phyloP scores from a whole-genome alignment of 1,140 invertebrate genomes.

The Pygmarrhopalites habei region DNA sequence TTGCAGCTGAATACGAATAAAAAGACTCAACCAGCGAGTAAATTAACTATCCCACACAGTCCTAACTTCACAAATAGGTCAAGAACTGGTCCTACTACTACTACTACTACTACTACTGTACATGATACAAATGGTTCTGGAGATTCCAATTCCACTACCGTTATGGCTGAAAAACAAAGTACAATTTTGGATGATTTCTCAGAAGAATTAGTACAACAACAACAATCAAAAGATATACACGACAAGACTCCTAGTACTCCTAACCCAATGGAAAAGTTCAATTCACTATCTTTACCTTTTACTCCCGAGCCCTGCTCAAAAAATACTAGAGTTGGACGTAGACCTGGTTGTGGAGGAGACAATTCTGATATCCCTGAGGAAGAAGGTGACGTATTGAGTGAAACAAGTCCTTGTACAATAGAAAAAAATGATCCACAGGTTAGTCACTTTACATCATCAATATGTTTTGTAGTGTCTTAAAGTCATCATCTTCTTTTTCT shows the following conservation, averaged over 20 bases:
- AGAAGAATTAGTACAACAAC: too few relatives aligned
- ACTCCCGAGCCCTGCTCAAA: background rate
- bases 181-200: too few relatives aligned
- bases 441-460: too few relatives aligned
- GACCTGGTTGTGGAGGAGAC: background rate
- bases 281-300: background rate
- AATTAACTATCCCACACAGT: constrained; percentile 1
- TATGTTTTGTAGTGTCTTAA: too few relatives aligned
- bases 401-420: too few relatives aligned
- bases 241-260: too few relatives aligned
- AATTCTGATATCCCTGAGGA: background rate
- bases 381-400: too few relatives aligned
- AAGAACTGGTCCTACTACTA: background rate
- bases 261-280: background rate
- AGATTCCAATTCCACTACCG: background rate
- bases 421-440: background rate
- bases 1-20: background rate
- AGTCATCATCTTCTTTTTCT: too few relatives aligned
- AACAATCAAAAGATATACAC: too few relatives aligned
- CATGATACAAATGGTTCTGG: too few relatives aligned
- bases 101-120: too few relatives aligned
- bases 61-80: constrained; percentile 1
- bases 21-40: background rate
- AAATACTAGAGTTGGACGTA: background rate
- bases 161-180: too few relatives aligned